These are phyloP conservation scores for Epicauta chinensis DNA, from an alignment of 1,140 invertebrate genomes.

Conservation along the genomic window DNA sequence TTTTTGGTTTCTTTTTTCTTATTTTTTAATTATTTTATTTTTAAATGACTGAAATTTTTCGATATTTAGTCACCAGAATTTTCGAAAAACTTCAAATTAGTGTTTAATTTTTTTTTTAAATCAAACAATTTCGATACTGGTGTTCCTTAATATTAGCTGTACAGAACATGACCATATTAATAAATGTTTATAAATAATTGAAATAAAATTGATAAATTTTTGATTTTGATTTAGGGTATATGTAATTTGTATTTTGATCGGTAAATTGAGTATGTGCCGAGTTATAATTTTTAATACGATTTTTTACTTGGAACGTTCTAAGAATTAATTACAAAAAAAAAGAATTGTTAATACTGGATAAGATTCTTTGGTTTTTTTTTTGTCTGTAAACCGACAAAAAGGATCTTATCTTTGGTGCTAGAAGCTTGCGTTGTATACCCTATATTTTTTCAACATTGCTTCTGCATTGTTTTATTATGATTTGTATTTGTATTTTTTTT, in stretches of 20 bases:
- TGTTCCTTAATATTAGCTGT: slow-evolving; percentile 17
- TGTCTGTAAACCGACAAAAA: background rate
- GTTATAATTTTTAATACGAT: slow-evolving; percentile 11
- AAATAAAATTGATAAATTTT: background rate
- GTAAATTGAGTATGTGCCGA: slow-evolving; percentile 11
- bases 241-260: slow-evolving; percentile 10
- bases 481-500: slow-evolving; percentile 2
- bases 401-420: slow-evolving; percentile 14
- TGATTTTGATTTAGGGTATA: slow-evolving; percentile 9
- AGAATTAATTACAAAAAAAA: too few species aligned
- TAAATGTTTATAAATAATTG: slow-evolving; percentile 8
- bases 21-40: slow-evolving; percentile 11
- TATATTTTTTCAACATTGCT: background rate
- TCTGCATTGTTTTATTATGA: slow-evolving; percentile 5
- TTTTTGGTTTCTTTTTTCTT: slow-evolving; percentile 6
- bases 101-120: background rate
- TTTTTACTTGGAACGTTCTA: slow-evolving; percentile 14
- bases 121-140: slow-evolving; percentile 9
- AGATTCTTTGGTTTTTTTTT: slow-evolving; percentile 2
- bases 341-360: slow-evolving; percentile 9
- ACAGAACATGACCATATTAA: slow-evolving; percentile 12
- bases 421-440: slow-evolving; percentile 11
- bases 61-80: slow-evolving; percentile 11
- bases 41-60: slow-evolving; percentile 13
- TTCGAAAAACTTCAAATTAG: background rate